phyloP scores from a whole-genome alignment of 2,797 vertebrate species.

The Thunnus albacares region DNA sequence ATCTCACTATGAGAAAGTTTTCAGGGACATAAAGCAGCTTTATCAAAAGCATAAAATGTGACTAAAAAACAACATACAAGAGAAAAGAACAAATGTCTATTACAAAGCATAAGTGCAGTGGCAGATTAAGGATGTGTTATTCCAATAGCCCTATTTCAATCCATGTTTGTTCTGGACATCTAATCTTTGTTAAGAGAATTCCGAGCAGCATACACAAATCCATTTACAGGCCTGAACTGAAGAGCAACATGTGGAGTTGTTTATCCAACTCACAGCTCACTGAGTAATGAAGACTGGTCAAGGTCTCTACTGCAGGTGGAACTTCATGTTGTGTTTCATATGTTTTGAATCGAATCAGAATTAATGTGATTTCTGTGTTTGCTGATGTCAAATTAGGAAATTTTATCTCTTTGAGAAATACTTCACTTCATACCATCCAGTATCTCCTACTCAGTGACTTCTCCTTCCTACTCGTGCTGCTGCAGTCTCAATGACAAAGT shows the following conservation, averaged over 20 bases:
- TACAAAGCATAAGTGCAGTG: neutral
- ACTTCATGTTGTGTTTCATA: neutral
- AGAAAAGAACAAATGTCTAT: neutral
- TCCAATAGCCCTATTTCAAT: neutral
- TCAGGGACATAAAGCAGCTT: no score
- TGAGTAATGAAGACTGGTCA: slow-evolving; percentile 6
- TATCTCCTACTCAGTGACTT: neutral
- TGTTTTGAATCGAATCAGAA: slow-evolving; percentile 26
- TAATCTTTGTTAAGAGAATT: slow-evolving; percentile 22
- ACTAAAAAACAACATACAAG: neutral
- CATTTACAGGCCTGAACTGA: slow-evolving; percentile 11
- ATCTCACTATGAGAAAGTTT: no score
- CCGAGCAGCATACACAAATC: slow-evolving; percentile 36
- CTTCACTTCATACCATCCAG: slow-evolving; percentile 10
- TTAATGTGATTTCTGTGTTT: slow-evolving; percentile 2
- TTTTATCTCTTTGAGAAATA: slow-evolving; percentile 25
- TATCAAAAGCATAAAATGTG: neutral
- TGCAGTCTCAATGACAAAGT: slow-evolving; percentile 28
- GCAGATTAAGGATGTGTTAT: neutral
- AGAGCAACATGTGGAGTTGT: slow-evolving; percentile 19
- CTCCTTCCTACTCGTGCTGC: slow-evolving; percentile 16
- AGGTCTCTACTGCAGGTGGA: neutral
- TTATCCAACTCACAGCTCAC: neutral
- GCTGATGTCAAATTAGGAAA: slow-evolving; percentile 15
- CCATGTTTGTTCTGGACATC: slow-evolving; percentile 2